Percentiles rank a stretch among this genome's conserved stretches.
These are phyloP conservation scores for Temnopleurus reevesii DNA, from an alignment of 53 echinoderm and acorn worm genomes.

Conservation along the genomic window DNA sequence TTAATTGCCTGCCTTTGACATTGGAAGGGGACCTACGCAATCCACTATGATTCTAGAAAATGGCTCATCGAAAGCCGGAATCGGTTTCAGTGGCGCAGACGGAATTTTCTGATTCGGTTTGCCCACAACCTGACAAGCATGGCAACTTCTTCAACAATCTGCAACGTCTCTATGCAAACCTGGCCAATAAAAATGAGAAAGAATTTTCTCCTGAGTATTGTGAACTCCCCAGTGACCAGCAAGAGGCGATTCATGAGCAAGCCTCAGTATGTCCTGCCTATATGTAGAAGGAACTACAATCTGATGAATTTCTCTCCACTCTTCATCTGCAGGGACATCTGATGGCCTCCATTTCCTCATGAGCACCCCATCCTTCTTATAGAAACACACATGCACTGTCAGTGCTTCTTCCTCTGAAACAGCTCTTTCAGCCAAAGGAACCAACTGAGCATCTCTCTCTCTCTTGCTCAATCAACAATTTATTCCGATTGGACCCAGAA, in stretches of 20 bases:
- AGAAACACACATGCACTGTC: constrained; percentile 59
- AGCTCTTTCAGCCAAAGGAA: constrained; percentile 18
- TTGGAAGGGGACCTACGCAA: constrained; percentile 78
- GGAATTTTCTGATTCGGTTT: constrained; percentile 66
- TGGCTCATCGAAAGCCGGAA: constrained; percentile 71
- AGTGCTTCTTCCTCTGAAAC: constrained; percentile 39
- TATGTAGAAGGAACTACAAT: constrained; percentile 65
- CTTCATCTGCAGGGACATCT: constrained; percentile 69
- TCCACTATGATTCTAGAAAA: constrained; percentile 71
- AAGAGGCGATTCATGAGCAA: constrained; percentile 68
- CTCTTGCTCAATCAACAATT: constrained; percentile 53
- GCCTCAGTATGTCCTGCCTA: constrained; percentile 54
- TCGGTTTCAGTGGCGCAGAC: constrained; percentile 45
- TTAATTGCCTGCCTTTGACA: constrained; percentile 64
- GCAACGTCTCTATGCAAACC: constrained; percentile 62
- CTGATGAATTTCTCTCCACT: constrained; percentile 67
- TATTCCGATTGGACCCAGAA: background rate
- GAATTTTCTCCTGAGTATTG: constrained; percentile 63
- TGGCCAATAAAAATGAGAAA: too few species aligned
- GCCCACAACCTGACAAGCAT: constrained; percentile 68
- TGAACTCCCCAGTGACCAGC: constrained; percentile 66
- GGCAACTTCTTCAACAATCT: constrained; percentile 69
- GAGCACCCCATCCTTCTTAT: constrained; percentile 61
- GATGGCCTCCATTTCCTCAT: constrained; percentile 79
- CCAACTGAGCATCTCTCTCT: constrained; percentile 38